Conservation (phyloP, 2,888 invertebrate genomes). For the Herminia tarsipennalis region DNA sequence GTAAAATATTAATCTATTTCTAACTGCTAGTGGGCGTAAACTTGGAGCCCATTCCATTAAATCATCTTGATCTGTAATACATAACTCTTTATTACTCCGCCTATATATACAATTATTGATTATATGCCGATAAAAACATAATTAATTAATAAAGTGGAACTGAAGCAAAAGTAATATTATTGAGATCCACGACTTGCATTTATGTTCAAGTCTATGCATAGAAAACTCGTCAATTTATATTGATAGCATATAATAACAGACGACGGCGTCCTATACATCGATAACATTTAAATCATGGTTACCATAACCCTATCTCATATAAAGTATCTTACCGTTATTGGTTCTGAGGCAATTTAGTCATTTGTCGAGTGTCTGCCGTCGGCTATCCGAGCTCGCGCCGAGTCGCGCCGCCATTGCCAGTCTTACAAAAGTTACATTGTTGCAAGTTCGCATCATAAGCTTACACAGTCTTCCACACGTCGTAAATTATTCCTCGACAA, state of each 20-base stretch:
- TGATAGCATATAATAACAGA: conserved; percentile 8
- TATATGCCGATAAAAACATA: not conserved
- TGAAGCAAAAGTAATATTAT: not conserved
- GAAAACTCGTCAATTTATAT: conserved; percentile 7
- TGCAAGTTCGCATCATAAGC: conserved; percentile 17
- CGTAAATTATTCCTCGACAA: conserved; percentile 65
- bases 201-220: conserved; percentile 3
- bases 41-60: too few species aligned
- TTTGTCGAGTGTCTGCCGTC: conserved; percentile 66
- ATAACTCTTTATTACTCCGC: not conserved
- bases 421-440: conserved; percentile 38
- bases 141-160: not conserved
- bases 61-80: too few species aligned
- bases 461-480: conserved; percentile 41
- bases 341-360: conserved; percentile 70
- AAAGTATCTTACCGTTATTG: conserved; percentile 61
- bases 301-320: conserved; percentile 47
- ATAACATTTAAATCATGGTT: conserved; percentile 23
- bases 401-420: conserved; percentile 35
- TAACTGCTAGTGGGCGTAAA: too few species aligned
- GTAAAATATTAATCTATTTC: too few species aligned
- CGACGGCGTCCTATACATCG: conserved; percentile 5
- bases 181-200: not conserved
- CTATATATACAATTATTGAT: not conserved
- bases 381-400: conserved; percentile 42